Evolutionary conservation across 2,113 vertebrate species (phyloP).

Genomic region (Saimiri boliviensis): DNA sequence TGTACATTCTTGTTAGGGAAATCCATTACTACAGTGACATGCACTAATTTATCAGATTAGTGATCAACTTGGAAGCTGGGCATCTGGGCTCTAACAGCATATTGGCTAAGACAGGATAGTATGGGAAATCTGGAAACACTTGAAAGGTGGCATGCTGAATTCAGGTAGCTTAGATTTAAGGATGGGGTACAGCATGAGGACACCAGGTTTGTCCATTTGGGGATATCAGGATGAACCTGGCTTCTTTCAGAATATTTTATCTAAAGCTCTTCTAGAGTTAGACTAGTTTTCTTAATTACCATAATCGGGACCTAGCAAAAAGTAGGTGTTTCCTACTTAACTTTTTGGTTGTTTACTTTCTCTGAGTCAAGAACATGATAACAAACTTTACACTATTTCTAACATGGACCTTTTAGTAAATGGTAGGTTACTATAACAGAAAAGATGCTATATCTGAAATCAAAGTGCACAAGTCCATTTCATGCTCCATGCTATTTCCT

Average conservation of each 20-base stretch:
- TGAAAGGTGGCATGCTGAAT: background rate
- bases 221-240: background rate
- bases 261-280: conserved; percentile 1
- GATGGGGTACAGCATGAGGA: background rate
- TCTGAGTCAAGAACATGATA: background rate
- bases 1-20: background rate
- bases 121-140: background rate
- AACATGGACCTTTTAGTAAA: background rate
- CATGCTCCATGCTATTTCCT: background rate
- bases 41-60: conserved; percentile 28
- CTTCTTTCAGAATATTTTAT: conserved; percentile 5
- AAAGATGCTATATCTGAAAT: background rate
- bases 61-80: background rate
- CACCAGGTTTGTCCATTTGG: background rate
- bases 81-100: background rate
- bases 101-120: background rate
- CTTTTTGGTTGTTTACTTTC: conserved; percentile 12
- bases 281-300: background rate
- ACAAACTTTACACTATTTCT: background rate
- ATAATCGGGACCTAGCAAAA: background rate
- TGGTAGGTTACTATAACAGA: background rate
- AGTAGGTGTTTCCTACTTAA: background rate
- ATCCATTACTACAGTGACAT: background rate
- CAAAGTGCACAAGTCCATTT: background rate
- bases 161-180: background rate